A percentile compares a stretch with the other conserved stretches of the same genome.
Evolutionary conservation across 2,797 vertebrate species (phyloP).

Genomic region (Gambusia yucatana): DNA sequence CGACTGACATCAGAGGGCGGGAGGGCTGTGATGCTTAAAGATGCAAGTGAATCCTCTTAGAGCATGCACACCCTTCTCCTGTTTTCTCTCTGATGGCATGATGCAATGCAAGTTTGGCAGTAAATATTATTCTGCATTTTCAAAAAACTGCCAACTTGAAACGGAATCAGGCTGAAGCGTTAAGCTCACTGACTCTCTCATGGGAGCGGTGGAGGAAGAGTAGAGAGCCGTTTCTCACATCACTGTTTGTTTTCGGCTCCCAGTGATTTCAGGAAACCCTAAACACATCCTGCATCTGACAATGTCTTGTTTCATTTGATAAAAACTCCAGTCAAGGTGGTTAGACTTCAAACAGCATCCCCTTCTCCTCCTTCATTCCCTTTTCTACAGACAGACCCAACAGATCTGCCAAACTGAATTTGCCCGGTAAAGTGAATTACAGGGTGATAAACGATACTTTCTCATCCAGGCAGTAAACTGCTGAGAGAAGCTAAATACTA

Average conservation of each 20-base stretch:
- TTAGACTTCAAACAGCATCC: slow-evolving; percentile 46
- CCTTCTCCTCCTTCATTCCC: slow-evolving; percentile 36
- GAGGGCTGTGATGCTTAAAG: neutral
- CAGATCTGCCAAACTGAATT: slow-evolving; percentile 76
- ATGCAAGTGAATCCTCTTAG: slow-evolving; percentile 15
- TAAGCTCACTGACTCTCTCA: slow-evolving; percentile 54
- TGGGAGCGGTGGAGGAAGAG: slow-evolving; percentile 47
- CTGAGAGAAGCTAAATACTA: slow-evolving; percentile 83
- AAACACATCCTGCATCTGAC: slow-evolving; percentile 10
- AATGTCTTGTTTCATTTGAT: slow-evolving; percentile 27
- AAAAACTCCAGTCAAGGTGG: slow-evolving; percentile 43
- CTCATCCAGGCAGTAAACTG: slow-evolving; percentile 78
- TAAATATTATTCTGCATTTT: slow-evolving; percentile 74
- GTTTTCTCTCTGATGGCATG: slow-evolving; percentile 30
- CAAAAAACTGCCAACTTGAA: slow-evolving; percentile 55
- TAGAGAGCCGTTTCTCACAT: slow-evolving; percentile 13
- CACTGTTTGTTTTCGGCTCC: slow-evolving; percentile 26
- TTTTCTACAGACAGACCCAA: slow-evolving; percentile 56
- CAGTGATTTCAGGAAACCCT: slow-evolving; percentile 16
- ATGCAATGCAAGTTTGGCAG: slow-evolving; percentile 68
- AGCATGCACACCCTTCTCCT: slow-evolving; percentile 24
- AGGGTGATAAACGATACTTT: slow-evolving; percentile 81
- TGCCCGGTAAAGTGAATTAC: slow-evolving; percentile 82
- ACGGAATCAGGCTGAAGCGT: slow-evolving; percentile 70
- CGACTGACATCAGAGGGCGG: slow-evolving; percentile 6